Conservation (phyloP, 2,888 invertebrate genomes). For the Heliconius erato region DNA sequence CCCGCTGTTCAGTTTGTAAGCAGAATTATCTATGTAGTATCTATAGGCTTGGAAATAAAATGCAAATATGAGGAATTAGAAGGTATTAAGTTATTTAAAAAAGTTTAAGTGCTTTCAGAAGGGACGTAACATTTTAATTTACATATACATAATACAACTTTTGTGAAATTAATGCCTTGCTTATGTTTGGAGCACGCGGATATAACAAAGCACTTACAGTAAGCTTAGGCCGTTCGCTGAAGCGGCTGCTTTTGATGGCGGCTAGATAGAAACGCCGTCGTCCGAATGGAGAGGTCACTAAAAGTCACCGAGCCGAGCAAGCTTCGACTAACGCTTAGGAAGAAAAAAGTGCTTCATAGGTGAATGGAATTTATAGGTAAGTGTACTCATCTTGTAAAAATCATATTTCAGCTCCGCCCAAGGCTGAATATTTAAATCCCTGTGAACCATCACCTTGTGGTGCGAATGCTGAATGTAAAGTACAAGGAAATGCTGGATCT, state of each 20-base stretch:
- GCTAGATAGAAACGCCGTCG: slow-evolving; percentile 79
- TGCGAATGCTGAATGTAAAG: slow-evolving; percentile 90
- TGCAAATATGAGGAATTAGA: slow-evolving; percentile 67
- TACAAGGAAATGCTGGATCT: slow-evolving; percentile 90
- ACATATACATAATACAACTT: slow-evolving; percentile 52
- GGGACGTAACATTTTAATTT: slow-evolving; percentile 79
- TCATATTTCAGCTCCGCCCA: slow-evolving; percentile 80
- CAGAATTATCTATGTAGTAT: slow-evolving; percentile 60
- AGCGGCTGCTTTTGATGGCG: slow-evolving; percentile 81
- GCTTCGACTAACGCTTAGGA: slow-evolving; percentile 86
- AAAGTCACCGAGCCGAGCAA: slow-evolving; percentile 81
- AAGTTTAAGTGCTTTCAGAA: slow-evolving; percentile 77
- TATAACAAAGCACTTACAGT: slow-evolving; percentile 86
- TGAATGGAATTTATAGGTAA: slow-evolving; percentile 77
- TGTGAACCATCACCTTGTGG: slow-evolving; percentile 89
- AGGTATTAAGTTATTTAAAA: slow-evolving; percentile 54
- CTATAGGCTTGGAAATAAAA: slow-evolving; percentile 74
- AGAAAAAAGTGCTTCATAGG: slow-evolving; percentile 81
- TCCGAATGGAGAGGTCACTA: slow-evolving; percentile 79
- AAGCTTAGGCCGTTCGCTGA: slow-evolving; percentile 81
- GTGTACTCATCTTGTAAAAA: slow-evolving; percentile 70
- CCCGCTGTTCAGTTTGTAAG: slow-evolving; percentile 69
- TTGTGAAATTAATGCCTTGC: slow-evolving; percentile 85
- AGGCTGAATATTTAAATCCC: slow-evolving; percentile 82
- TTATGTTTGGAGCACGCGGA: slow-evolving; percentile 84